Conservation (phyloP, 1,140 invertebrate genomes). For the Akabosia matsudoensis region DNA sequence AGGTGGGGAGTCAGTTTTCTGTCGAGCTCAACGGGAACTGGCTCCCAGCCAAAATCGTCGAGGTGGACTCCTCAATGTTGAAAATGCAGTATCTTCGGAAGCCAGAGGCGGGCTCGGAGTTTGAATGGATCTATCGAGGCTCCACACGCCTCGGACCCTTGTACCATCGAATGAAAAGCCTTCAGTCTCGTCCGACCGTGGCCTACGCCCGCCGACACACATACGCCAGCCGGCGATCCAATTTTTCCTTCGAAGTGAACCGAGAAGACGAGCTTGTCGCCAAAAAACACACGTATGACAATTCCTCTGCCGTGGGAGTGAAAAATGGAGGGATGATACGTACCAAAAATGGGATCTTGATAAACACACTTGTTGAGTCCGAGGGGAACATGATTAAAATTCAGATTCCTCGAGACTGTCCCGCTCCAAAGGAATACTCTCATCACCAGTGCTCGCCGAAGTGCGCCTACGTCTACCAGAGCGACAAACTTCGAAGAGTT, state of each 20-base stretch:
- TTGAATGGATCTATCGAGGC: slow-evolving; percentile 10
- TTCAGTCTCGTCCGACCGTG: neutral
- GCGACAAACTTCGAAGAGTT: slow-evolving; percentile 66
- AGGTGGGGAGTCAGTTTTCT: neutral
- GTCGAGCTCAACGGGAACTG: neutral
- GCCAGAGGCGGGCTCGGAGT: neutral
- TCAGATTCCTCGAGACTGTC: neutral
- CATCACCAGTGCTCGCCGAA: slow-evolving; percentile 64
- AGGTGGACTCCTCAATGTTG: neutral
- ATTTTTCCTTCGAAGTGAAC: slow-evolving; percentile 7
- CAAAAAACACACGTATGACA: neutral
- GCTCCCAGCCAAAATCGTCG: neutral
- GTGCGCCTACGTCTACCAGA: slow-evolving; percentile 58
- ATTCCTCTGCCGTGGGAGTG: neutral
- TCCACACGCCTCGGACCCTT: neutral
- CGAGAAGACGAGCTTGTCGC: neutral
- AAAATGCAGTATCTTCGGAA: neutral
- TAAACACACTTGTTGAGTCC: neutral
- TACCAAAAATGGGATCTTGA: neutral
- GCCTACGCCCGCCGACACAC: neutral
- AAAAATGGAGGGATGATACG: neutral
- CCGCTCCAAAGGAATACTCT: slow-evolving; percentile 50
- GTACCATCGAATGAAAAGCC: neutral
- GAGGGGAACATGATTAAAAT: slow-evolving; percentile 16
- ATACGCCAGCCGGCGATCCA: neutral